Evolutionary conservation across 1,140 invertebrate genomes (phyloP), one percentile per base, ranked within the genome.

Genomic region (Drosophila albomicans): DNA sequence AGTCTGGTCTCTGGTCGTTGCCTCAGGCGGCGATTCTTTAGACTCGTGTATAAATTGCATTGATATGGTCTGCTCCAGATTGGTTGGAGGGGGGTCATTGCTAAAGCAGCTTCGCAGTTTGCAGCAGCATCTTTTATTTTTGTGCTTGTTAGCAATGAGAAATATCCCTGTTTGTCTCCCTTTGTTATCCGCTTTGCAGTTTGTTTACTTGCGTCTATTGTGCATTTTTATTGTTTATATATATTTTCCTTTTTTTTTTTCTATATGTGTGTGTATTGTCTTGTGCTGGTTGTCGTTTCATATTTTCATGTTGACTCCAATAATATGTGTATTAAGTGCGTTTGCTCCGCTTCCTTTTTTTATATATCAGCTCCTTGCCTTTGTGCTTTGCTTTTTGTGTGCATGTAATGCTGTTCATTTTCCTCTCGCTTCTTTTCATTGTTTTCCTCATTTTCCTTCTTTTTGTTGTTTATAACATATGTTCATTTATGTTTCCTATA

Each of bases 141-240:
- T 61, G 68, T 61, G 68, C 82, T 87, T 80, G 82, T 88, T 87
- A 88, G 66, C 74, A 62, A 61, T 49, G 35, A 57, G 54, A 25
- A 57, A 57, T 57, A n/a, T 67, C 28, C 38, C n/a, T 46, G 4
- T 51, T 30, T 46, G 46, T n/a, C 11, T 57, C 35, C 43, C 41
- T 68, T 57, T 77, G 68, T 72, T 72, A 72, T 77, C 48, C 64
- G 52, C 69, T 68, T 69, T 62, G n/a, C 59, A 58, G 63, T 74
- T 64, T 78, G 63, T 52, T 69, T 69, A 32, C 45, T 49, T 69
- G 11, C 32, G 49, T 74, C 56, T 69, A 62, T 69, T 74, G 72
- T 74, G 63, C 66, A 49, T 75, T 65, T 73, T 80, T 88, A 73
- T 80, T 87, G 73, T 75, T 75, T 79, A 65, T 73, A 62, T 70